Base-by-base conservation (phyloP, 2,113 vertebrate species). In the Physeter macrocephalus region DNA sequence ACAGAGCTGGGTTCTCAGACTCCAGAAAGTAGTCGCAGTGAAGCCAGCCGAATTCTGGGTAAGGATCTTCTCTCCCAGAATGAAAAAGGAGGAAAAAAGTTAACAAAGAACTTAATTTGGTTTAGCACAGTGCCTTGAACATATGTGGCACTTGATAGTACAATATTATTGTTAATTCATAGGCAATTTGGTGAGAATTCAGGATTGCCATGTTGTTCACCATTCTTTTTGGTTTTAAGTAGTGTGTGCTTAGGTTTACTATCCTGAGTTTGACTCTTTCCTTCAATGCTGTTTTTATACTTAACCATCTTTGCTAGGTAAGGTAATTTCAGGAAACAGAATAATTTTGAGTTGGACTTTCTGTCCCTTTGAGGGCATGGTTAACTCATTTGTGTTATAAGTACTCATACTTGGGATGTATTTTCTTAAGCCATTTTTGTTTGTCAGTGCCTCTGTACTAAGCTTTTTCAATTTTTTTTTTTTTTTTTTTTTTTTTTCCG, bases 21-120 rank as follows among this genome's bases (percentile, higher is more conserved):
- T 43, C 91, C 98, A 0, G 99, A 99, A 31, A 98, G 98, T 81
- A 98, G 98, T 87, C 98, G 99, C 34, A 99, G 99, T 21, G 99
- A 99, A 97, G 99, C 99, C 57, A 99, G 98, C 95, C 98, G 99
- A 10, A 99, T 99, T 94, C 98, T 99, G 72, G 99, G 99, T 99
- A 98, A 98, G 98, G 5, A 0, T 86, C 61, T 57, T 88, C 23
- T 83, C 57, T 95, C 0, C 2, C 23, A n/a, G 27, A 72, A 81
- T 31, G 0, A 78, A 95, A 62, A 39, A 2, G 2, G 4, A 17
- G 2, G 46, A 71, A 77, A 29, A 90, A 69, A 29, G 34, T 81
- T 80, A 80, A 64, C 34, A 69, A 59, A 54, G 8, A 90, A 49
- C 12, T 82, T 74, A 14, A 6, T 82, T 78, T 90, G 64, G 20